Evolutionary conservation across 2,113 vertebrate species (phyloP).

Genomic region (Pardalotus punctatus): DNA sequence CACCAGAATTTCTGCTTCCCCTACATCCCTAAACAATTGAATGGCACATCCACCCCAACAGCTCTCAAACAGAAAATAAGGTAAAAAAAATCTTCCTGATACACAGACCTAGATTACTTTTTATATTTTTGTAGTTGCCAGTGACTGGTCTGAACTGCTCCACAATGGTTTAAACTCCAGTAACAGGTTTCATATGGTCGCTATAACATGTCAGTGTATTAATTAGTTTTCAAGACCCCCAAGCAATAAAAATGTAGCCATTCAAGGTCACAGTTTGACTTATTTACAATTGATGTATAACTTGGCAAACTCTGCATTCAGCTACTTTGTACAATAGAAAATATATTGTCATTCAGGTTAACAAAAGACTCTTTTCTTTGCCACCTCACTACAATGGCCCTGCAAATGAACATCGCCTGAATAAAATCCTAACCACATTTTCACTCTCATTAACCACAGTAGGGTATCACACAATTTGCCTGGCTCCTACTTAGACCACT

Average conservation of each 20-base stretch:
- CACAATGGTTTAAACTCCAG: slow-evolving; percentile 19
- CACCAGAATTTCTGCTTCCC: not conserved
- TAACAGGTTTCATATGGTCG: slow-evolving; percentile 71
- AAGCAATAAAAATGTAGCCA: slow-evolving; percentile 68
- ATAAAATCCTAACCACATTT: slow-evolving; percentile 85
- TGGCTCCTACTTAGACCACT: slow-evolving; percentile 80
- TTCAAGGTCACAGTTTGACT: slow-evolving; percentile 80
- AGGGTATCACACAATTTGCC: slow-evolving; percentile 85
- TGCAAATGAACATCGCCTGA: slow-evolving; percentile 82
- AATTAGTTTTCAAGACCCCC: slow-evolving; percentile 74
- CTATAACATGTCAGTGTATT: slow-evolving; percentile 68
- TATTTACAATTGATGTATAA: slow-evolving; percentile 78
- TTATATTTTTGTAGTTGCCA: not conserved
- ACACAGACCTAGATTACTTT: not conserved
- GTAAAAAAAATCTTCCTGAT: not conserved
- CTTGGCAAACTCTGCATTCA: slow-evolving; percentile 72
- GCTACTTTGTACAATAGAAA: slow-evolving; percentile 72
- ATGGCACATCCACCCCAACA: not conserved
- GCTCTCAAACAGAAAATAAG: not conserved
- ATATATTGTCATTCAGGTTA: slow-evolving; percentile 80
- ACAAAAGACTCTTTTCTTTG: slow-evolving; percentile 79
- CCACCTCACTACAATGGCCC: slow-evolving; percentile 79
- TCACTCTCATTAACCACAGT: slow-evolving; percentile 88
- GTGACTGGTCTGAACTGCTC: not conserved
- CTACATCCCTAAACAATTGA: not conserved